Evolutionary conservation across 2,888 invertebrate genomes (phyloP).

Genomic region (Zootermopsis nevadensis): DNA sequence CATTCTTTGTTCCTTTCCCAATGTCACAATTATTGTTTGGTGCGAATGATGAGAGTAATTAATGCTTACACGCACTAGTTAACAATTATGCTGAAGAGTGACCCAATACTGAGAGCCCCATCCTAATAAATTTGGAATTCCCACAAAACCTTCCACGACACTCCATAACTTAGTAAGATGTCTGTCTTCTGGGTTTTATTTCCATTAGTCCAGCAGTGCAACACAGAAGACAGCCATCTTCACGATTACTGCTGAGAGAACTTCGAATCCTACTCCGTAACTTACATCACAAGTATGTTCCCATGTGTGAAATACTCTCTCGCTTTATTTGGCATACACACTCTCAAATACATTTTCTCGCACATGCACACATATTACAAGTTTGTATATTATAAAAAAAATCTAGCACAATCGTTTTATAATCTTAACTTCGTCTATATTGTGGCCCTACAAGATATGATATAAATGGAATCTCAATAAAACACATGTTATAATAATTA

Average conservation of each 20-base stretch:
- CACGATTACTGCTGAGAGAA: too few relatives aligned
- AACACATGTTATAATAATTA: slow-evolving; percentile 14
- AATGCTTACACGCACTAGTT: slow-evolving; percentile 13
- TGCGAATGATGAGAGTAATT: slow-evolving; percentile 5
- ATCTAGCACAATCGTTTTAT: slow-evolving; percentile 30
- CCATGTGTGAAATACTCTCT: not conserved
- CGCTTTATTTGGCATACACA: not conserved
- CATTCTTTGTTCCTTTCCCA: slow-evolving; percentile 5
- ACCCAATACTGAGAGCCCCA: slow-evolving; percentile 11
- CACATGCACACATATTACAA: slow-evolving; percentile 36
- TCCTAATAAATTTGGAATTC: not conserved
- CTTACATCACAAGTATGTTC: slow-evolving; percentile 16
- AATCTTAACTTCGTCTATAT: slow-evolving; percentile 16
- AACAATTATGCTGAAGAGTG: slow-evolving; percentile 13
- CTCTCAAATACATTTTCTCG: not conserved
- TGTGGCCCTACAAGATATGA: slow-evolving; percentile 35
- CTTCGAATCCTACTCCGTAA: not conserved
- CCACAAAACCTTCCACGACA: too few relatives aligned
- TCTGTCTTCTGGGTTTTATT: too few relatives aligned
- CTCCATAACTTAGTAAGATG: too few relatives aligned
- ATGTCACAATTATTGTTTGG: not conserved
- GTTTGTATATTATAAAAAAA: slow-evolving; percentile 29
- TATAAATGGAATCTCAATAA: slow-evolving; percentile 23
- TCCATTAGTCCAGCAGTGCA: too few relatives aligned
- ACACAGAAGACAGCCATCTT: too few relatives aligned